Evolutionary conservation across 2,113 vertebrate species (phyloP).

Genomic region (Tiliqua scincoides): DNA sequence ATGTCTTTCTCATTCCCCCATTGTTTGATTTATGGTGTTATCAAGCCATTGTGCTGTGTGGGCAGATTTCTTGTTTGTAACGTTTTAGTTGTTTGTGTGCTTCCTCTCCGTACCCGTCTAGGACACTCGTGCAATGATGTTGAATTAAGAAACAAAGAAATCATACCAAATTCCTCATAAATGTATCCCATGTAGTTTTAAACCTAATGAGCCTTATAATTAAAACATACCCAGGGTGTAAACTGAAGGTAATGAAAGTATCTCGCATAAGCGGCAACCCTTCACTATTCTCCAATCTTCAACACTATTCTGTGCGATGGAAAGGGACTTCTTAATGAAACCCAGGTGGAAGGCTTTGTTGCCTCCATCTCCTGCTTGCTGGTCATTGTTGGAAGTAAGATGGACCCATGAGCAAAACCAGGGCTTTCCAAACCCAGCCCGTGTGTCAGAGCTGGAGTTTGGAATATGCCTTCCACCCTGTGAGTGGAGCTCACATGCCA

Average conservation of each 20-base stretch:
- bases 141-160: neutral
- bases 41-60: slow-evolving; percentile 5
- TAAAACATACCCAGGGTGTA: neutral
- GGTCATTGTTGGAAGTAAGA: neutral
- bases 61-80: neutral
- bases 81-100: slow-evolving; percentile 4
- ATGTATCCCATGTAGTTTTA: slow-evolving; percentile 6
- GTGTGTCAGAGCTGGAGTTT: no score
- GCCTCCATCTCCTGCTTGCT: neutral
- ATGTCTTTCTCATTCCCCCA: slow-evolving; percentile 9
- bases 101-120: neutral
- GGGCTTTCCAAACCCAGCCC: no score
- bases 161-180: neutral
- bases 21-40: slow-evolving; percentile 33
- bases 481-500: no score
- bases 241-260: neutral
- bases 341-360: neutral
- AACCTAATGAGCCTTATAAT: slow-evolving; percentile 16
- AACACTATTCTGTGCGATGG: neutral
- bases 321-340: neutral
- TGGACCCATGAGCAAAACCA: no score
- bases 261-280: neutral
- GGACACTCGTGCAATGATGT: neutral
- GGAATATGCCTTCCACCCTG: no score
- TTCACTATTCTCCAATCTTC: neutral